Base-by-base conservation (phyloP, 2,113 vertebrate genomes). In the Barnardius zonarius region DNA sequence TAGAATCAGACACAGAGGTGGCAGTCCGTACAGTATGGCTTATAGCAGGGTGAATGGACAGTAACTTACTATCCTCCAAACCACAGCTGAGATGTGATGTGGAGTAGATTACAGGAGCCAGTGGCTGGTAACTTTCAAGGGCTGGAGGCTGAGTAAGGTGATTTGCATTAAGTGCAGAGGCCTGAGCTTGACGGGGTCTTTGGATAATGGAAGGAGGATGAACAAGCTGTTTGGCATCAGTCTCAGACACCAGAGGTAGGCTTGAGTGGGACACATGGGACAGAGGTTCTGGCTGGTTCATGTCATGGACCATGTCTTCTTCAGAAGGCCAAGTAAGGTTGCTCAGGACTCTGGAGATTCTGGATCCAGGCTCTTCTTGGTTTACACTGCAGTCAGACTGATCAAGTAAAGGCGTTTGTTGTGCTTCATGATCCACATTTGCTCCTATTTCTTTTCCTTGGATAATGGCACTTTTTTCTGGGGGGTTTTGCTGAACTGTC, bases 151-250 rank as follows among this genome's bases (percentile, higher is more conserved):
- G 81, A 59, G 43, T 8, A 88, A 95, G 31, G 90, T 90, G 22
- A 88, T 93, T 11, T 59, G 62, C 57, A 37, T 52, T 83, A 88
- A 66, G 39, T 79, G 48, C 62, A 69, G 84, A 30, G 74, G 19
- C 44, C 89, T 89, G 86, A 96, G 83, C n/a, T 35, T 87, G 86
- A 18, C 35, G 37, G 66, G 52, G 66, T 24, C 35, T 92, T 82
- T 82, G 91, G 57, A 23, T 30, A 0, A 41, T 17, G 55, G 57
- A 51, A 79, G 68, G 35, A 76, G 14, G 96, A 82, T 41, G 83
- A 94, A 63, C 95, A 95, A 63, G 67, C 35, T 86, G 85, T 96
- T 83, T 20, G 96, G 87, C 83, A 96, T 97, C 72, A 92, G 89
- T 75, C 90, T 96, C 90, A 93, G 96, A 75, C 35, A 43, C 37